A percentile compares a stretch with the other conserved stretches of the same genome.
Conservation (phyloP, 1,140 invertebrate genomes). For the Phymorhynchus buccinoides region DNA sequence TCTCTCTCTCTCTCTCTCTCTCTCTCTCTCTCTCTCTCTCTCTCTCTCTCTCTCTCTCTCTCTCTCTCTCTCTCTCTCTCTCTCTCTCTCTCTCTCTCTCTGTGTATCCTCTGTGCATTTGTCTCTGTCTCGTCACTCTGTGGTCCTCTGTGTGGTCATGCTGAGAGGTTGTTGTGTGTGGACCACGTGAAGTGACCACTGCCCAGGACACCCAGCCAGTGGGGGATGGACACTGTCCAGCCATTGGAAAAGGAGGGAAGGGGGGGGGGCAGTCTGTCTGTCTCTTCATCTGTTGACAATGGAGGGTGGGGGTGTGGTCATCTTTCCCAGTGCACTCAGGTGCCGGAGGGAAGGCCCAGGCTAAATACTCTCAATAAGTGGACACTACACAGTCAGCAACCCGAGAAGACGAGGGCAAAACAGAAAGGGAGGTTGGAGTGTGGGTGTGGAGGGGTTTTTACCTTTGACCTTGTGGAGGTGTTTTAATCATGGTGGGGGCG, state of each 20-base stretch:
- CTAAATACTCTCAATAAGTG: neutral
- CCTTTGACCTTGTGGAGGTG: neutral
- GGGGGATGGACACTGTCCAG: neutral
- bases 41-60: neutral
- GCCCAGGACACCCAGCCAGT: neutral
- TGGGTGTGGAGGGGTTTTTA: neutral
- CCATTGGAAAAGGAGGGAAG: neutral
- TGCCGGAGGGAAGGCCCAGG: too few relatives aligned
- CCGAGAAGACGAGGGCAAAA: too few relatives aligned
- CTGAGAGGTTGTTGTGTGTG: neutral
- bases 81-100: slow-evolving; percentile 10
- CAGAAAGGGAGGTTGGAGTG: too few relatives aligned
- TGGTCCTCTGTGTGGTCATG: neutral
- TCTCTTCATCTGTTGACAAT: neutral
- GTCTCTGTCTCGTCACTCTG: neutral
- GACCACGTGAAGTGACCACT: too few relatives aligned
- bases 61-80: neutral
- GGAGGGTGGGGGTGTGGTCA: neutral
- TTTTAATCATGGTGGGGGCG: too few relatives aligned
- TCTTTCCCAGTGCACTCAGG: too few relatives aligned
- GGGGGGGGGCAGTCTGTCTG: neutral
- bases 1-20: neutral
- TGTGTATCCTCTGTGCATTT: neutral
- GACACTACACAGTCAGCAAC: neutral
- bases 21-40: neutral